A percentile compares a stretch with the other conserved stretches of the same genome.
These are phyloP conservation scores for Ditula angustiorana DNA, from an alignment of 2,888 invertebrate species.

Conservation along the genomic window DNA sequence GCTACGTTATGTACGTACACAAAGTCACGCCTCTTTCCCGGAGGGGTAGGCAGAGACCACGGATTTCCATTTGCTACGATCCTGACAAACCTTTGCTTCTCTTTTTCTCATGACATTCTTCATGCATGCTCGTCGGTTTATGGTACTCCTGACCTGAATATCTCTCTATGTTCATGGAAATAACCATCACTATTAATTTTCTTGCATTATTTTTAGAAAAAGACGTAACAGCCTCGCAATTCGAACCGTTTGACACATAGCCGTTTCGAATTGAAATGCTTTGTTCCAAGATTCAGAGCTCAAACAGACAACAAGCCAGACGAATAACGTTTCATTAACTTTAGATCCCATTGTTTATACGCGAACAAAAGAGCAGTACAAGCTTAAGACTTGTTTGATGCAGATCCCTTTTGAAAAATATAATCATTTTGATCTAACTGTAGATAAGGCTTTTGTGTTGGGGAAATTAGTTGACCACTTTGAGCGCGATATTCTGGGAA, in stretches of 20 bases:
- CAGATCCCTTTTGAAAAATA: background rate
- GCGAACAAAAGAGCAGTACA: slow-evolving; percentile 14
- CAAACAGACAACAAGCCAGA: slow-evolving; percentile 4
- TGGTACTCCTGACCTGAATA: too few relatives aligned
- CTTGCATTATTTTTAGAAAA: background rate
- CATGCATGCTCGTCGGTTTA: too few relatives aligned
- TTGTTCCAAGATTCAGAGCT: slow-evolving; percentile 7
- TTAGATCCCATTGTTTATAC: slow-evolving; percentile 13
- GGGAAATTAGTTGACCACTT: background rate
- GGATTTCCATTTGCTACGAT: too few relatives aligned
- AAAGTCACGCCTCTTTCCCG: too few relatives aligned
- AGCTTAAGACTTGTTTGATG: slow-evolving; percentile 2
- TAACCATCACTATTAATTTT: slow-evolving; percentile 4
- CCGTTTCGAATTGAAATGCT: slow-evolving; percentile 5
- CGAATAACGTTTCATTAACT: slow-evolving; percentile 22
- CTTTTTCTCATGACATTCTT: too few relatives aligned
- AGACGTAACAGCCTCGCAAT: background rate
- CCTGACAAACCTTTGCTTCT: too few relatives aligned
- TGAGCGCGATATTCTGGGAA: background rate
- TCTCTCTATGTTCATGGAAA: too few relatives aligned
- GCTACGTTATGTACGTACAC: too few relatives aligned
- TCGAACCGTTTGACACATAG: slow-evolving; percentile 6
- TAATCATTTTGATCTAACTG: background rate
- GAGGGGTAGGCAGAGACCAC: too few relatives aligned
- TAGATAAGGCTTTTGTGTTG: background rate